phyloP scores from a whole-genome alignment of 2,797 vertebrate species.

The Lacerta agilis region DNA sequence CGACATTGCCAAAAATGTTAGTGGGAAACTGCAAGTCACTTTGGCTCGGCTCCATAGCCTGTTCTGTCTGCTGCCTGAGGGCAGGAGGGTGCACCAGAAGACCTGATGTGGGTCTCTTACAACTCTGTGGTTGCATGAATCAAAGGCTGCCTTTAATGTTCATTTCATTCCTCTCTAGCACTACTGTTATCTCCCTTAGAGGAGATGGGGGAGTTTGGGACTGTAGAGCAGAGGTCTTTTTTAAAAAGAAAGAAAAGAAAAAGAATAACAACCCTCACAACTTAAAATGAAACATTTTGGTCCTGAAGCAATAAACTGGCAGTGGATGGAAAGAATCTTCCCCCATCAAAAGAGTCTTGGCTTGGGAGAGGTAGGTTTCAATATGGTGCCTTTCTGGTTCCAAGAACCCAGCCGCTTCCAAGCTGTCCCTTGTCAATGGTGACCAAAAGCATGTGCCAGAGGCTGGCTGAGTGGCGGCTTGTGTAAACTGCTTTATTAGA shows the following conservation, averaged over 20 bases:
- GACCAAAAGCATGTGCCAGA: constrained; percentile 10
- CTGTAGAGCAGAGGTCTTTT: background rate
- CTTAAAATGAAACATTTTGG: background rate
- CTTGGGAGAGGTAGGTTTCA: background rate
- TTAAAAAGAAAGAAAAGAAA: background rate
- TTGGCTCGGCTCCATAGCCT: background rate
- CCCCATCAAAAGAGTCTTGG: constrained; percentile 24
- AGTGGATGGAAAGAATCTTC: background rate
- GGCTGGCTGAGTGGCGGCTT: background rate
- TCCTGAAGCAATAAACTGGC: constrained; percentile 8
- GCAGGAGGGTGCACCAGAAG: background rate
- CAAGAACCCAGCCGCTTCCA: constrained; percentile 19
- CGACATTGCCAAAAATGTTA: background rate
- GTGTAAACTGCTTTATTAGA: constrained; percentile 30
- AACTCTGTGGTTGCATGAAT: background rate
- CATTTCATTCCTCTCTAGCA: background rate
- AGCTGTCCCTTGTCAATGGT: constrained; percentile 22
- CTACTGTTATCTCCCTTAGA: background rate
- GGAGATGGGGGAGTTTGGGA: background rate
- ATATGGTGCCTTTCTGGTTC: background rate
- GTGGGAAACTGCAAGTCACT: background rate
- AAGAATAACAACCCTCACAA: too few relatives aligned
- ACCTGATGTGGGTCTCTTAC: background rate
- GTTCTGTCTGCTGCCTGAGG: background rate
- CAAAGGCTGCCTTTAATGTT: background rate